Base-by-base conservation (phyloP, 2,888 invertebrate species). In the Branchipolynoe longqiensis region DNA sequence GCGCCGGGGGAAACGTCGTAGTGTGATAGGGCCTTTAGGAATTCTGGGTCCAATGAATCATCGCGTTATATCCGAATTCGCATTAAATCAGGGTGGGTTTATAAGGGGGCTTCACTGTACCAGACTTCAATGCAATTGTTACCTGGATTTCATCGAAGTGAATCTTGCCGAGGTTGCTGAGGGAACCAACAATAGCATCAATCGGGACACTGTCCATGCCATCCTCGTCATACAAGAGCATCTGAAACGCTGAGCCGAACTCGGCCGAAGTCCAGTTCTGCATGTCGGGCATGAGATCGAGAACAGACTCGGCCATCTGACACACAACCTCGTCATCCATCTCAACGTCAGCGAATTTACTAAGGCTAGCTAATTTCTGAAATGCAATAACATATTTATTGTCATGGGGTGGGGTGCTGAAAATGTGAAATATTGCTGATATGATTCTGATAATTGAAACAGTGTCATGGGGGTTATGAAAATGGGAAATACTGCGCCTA, bases 171-270 rank as follows among this genome's bases (percentile, higher is more conserved):
- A 78, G 8, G 1, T 41, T 40, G 28, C 3, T 4, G 8, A 78
- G 41, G 25, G 41, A 8, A 25, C 41, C 78, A 78, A 48, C 18
- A 25, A 78, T 31, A 28, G 78, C 41, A 33, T 18, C 73, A 73
- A 73, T 73, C 2, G 73, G 73, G 36, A 73, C 25, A 18, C 3
- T 22, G 41, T 73, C 78, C 25, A 78, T 14, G 28, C 25, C 25
- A 54, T 40, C 41, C 54, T 78, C 78, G 22, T 78, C 78, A 31
- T 78, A 78, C 54, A 25, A 48, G 12, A 78, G 31, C 41, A 25
- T 48, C 78, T 78, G 41, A 18, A 48, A 1, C 33, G 3, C 33
- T 1, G 25, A 69, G 22, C 78, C 78, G 8, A 78, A 78, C 18
- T 78, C 78, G 2, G 14, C 48, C 1, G 3, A 2, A 3, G 41